Evolutionary conservation across 2,113 vertebrate species (phyloP).

Genomic region (Oreochromis niloticus): DNA sequence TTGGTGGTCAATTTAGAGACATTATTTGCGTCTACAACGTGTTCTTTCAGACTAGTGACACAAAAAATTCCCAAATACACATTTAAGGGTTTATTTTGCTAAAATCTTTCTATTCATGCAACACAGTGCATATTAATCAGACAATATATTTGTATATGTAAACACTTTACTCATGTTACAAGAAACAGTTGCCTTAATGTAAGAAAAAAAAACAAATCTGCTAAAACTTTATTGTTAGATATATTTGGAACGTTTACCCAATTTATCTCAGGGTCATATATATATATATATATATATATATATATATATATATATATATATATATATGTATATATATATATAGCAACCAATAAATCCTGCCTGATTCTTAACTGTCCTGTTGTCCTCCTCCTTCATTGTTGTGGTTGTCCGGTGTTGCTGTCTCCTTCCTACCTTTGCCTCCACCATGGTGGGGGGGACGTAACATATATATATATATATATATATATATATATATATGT

Average conservation of each 20-base stretch:
- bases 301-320: too few species aligned
- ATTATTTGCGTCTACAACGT: neutral
- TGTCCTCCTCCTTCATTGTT: too few species aligned
- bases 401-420: too few species aligned
- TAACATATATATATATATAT: accelerated
- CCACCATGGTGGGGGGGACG: too few species aligned
- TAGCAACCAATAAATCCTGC: too few species aligned
- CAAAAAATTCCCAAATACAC: neutral
- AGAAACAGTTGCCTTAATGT: neutral
- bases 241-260: neutral
- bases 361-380: too few species aligned
- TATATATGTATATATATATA: too few species aligned
- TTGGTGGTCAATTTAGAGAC: neutral
- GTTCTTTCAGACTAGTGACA: neutral
- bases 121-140: neutral
- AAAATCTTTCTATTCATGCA: neutral
- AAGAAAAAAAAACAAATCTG: neutral
- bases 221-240: neutral
- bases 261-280: neutral
- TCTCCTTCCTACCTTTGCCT: too few species aligned
- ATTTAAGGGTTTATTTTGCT: neutral
- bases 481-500: accelerated
- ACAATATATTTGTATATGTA: neutral
- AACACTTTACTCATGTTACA: neutral
- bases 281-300: accelerated